A percentile compares a stretch with the other conserved stretches of the same genome.
Conservation (phyloP, 1,140 invertebrate genomes). For the Hyposmocoma kahamanoa region DNA sequence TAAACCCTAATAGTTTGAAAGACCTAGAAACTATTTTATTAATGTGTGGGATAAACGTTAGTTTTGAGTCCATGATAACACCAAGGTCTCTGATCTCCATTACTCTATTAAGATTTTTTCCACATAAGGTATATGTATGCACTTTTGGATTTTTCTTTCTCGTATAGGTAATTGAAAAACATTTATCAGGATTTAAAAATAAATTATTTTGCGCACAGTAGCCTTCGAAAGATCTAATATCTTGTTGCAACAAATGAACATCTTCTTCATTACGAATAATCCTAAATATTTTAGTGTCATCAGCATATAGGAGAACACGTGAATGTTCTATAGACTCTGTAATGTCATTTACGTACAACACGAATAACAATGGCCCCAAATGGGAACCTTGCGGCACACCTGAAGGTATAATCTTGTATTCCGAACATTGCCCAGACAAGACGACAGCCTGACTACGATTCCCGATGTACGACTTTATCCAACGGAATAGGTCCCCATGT, state of each 20-base stretch:
- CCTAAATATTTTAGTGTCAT: conserved; percentile 3
- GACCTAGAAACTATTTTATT: neutral
- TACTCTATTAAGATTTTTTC: neutral
- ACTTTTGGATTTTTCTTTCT: neutral
- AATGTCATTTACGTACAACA: neutral
- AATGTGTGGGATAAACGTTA: conserved; percentile 1
- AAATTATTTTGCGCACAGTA: neutral
- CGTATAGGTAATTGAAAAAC: neutral
- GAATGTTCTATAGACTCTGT: neutral
- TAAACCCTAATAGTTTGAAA: conserved; percentile 4
- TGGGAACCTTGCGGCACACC: neutral
- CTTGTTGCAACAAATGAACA: neutral
- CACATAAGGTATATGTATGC: neutral
- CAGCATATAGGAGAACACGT: neutral
- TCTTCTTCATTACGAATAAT: neutral
- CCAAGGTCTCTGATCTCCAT: neutral
- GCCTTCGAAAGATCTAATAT: neutral
- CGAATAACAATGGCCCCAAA: neutral
- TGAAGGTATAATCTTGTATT: neutral
- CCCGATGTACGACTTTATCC: neutral
- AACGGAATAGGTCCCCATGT: neutral
- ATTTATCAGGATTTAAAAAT: conserved; percentile 1
- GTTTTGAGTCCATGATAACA: conserved; percentile 6
- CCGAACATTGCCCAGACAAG: neutral
- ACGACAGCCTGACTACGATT: neutral